phyloP scores from a whole-genome alignment of 2,113 vertebrate genomes.

The Cnemophilus loriae region DNA sequence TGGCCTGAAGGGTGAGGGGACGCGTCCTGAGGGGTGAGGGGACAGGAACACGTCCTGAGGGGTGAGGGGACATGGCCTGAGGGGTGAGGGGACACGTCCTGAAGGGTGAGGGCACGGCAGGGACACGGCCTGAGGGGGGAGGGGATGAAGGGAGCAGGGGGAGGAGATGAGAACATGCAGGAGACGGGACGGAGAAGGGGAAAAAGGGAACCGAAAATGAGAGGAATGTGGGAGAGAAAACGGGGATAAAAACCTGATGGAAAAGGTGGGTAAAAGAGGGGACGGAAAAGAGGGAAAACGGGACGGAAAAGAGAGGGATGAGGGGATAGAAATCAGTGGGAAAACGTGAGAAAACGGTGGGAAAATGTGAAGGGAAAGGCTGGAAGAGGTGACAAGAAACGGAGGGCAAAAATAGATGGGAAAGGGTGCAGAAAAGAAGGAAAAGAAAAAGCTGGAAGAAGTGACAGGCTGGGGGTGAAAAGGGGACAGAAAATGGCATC shows the following conservation, averaged over 20 bases:
- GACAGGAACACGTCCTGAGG: too few species aligned
- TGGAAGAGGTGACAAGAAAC: neutral
- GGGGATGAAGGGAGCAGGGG: too few species aligned
- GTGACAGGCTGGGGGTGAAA: neutral
- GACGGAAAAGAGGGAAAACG: fast-evolving
- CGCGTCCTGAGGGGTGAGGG: neutral
- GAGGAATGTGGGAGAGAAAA: neutral
- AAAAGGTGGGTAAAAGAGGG: neutral
- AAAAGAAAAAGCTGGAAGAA: neutral
- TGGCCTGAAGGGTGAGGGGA: neutral
- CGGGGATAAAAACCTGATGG: neutral
- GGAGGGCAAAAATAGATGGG: neutral
- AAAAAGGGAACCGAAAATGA: neutral
- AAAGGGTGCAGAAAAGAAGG: neutral
- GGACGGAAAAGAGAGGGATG: neutral
- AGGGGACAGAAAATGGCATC: fast-evolving
- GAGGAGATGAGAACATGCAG: neutral
- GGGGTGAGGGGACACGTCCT: neutral
- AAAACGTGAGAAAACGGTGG: neutral
- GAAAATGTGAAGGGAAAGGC: neutral
- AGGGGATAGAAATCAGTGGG: neutral
- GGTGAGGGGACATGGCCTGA: neutral
- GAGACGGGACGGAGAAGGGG: fast-evolving
- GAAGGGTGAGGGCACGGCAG: neutral
- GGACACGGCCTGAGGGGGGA: neutral